Evolutionary conservation across 30 jellyfish, hydroid and myxozoan species (phyloP), one percentile per base, ranked within the genome.

Genomic region (Aurelia aurita): DNA sequence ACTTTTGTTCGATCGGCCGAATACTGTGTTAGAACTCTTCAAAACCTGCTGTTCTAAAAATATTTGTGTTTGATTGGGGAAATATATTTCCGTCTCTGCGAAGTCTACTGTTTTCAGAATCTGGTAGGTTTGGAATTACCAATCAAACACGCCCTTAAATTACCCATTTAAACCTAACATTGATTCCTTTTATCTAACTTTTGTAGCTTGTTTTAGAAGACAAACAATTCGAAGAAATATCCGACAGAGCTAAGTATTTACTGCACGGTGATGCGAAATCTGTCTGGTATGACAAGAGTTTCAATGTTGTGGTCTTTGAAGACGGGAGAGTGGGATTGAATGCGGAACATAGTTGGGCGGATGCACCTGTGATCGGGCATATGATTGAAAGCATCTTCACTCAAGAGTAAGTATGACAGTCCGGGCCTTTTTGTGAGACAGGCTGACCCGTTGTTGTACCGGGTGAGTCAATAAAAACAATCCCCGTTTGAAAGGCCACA

Each of bases 311-410:
- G 26, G 96, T 87, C n/a, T 93, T 93, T 77, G 84, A 87, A 65
- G 98, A 93, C 76, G 98, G 98, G 16, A 77, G 84, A 77, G 58
- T 80, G 31, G 98, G 98, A 10, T 20, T 87, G 53, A 93, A 93
- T 55, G 92, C 97, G 28, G 98, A 93, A 54, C 98, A 93, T 72
- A 58, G 97, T 44, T 93, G 98, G 98, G 98, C 98, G 14, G 98
- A 93, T 78, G 98, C 98, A 5, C 98, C 98, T 53, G 98, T 93
- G 25, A 75, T 93, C 19, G 98, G 92, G 1, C 98, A 93, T 73
- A 65, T 87, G 90, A 10, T 87, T 83, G 98, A 93, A 71, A 73
- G 79, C 64, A 58, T 62, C 47, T 79, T 93, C 16, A 87, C 97
- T 0, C 86, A 87, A 54, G 98, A 93, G 98, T 93, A 87, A 64